A percentile compares a stretch with the other conserved stretches of the same genome.
These are phyloP conservation scores for Urocolius indicus DNA, from an alignment of 2,113 vertebrate species.

Conservation along the genomic window DNA sequence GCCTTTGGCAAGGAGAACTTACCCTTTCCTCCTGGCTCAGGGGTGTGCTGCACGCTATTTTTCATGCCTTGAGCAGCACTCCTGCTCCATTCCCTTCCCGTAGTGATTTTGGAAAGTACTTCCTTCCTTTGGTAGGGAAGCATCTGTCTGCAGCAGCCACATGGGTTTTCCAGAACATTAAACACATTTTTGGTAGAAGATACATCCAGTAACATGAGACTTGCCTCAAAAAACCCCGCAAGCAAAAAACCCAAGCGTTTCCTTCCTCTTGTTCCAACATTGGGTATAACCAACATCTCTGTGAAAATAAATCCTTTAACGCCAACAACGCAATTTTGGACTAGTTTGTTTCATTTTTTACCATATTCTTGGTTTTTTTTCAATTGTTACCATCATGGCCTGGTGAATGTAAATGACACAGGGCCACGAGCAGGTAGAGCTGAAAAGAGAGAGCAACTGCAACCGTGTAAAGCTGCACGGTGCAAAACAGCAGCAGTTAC, in stretches of 20 bases:
- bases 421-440: background rate
- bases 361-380: background rate
- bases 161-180: background rate
- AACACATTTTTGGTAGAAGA: background rate
- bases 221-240: background rate
- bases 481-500: background rate
- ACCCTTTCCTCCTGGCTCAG: accelerated
- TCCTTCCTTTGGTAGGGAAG: background rate
- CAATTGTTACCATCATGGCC: accelerated
- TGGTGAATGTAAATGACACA: background rate
- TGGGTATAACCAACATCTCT: background rate
- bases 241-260: background rate
- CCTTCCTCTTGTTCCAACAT: background rate
- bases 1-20: background rate
- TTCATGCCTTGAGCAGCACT: background rate
- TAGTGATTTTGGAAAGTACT: accelerated
- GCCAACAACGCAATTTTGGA: background rate
- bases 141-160: accelerated
- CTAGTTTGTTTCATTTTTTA: background rate
- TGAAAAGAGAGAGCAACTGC: accelerated
- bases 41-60: background rate
- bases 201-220: accelerated
- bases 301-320: background rate
- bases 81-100: background rate
- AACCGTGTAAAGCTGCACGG: background rate